phyloP scores from a whole-genome alignment of 2,113 vertebrate genomes.

The mouse (Mus musculus) region DNA sequence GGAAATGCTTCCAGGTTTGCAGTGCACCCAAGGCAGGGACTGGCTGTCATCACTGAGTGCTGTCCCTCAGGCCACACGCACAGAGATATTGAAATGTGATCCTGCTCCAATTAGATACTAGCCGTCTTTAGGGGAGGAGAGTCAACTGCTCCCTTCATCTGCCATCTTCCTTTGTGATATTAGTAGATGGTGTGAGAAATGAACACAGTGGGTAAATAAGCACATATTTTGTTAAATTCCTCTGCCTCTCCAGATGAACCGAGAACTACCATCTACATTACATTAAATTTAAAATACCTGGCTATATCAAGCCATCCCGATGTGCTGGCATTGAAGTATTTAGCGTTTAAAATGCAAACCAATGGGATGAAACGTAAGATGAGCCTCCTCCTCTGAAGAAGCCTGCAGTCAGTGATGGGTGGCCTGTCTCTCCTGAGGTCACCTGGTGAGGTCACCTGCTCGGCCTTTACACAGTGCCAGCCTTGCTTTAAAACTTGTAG shows the following conservation, averaged over 20 bases:
- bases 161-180: constrained; percentile 42
- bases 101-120: constrained; percentile 69
- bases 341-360: constrained; percentile 54
- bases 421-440: constrained; percentile 9
- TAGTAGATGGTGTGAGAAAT: constrained; percentile 42
- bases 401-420: constrained; percentile 43
- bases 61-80: constrained; percentile 23
- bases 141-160: constrained; percentile 68
- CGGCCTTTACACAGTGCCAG: not conserved
- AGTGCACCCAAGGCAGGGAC: not conserved
- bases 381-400: constrained; percentile 39
- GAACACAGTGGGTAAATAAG: constrained; percentile 30
- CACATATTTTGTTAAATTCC: constrained; percentile 35
- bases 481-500: not conserved
- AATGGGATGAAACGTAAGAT: constrained; percentile 37
- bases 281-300: constrained; percentile 29
- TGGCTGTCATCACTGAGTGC: not conserved
- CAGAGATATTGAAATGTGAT: constrained; percentile 68
- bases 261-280: not conserved
- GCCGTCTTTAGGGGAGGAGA: constrained; percentile 70
- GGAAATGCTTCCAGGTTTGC: not conserved
- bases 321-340: not conserved
- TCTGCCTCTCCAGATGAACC: constrained; percentile 4
- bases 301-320: not conserved
- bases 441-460: not conserved